phyloP scores from a whole-genome alignment of 2,797 vertebrate genomes.

The Otolemur crassicaudatus region DNA sequence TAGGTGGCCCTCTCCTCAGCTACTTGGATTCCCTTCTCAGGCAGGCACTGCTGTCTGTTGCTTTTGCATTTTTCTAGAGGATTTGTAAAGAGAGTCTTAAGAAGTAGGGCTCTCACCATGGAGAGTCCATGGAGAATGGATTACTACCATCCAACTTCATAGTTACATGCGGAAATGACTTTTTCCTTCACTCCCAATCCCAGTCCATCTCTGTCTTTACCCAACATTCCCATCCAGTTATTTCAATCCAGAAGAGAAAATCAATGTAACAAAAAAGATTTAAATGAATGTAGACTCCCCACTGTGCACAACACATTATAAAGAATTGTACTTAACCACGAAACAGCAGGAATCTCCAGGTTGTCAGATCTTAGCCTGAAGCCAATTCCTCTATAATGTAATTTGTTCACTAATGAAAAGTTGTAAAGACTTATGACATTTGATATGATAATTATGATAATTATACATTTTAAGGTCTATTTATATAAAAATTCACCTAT shows the following conservation, averaged over 20 bases:
- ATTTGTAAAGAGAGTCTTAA: neutral
- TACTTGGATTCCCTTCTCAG: accelerated
- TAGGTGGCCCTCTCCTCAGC: neutral
- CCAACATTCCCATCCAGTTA: neutral
- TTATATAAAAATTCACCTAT: neutral
- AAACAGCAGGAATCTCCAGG: neutral
- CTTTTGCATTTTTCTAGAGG: neutral
- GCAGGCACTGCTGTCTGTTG: neutral
- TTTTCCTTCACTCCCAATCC: neutral
- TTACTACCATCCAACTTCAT: neutral
- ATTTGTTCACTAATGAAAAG: neutral
- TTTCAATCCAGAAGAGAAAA: neutral
- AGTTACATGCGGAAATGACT: neutral
- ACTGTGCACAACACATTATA: neutral
- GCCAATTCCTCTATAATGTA: neutral
- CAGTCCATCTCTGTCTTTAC: neutral
- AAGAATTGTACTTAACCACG: neutral
- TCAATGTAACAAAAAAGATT: neutral
- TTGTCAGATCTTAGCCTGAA: neutral
- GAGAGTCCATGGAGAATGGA: neutral
- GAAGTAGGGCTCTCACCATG: neutral
- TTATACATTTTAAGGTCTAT: neutral
- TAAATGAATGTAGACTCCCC: neutral
- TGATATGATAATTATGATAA: neutral
- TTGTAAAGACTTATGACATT: neutral